phyloP scores from a whole-genome alignment of 2,113 vertebrate genomes.

The Elephantulus edwardii region DNA sequence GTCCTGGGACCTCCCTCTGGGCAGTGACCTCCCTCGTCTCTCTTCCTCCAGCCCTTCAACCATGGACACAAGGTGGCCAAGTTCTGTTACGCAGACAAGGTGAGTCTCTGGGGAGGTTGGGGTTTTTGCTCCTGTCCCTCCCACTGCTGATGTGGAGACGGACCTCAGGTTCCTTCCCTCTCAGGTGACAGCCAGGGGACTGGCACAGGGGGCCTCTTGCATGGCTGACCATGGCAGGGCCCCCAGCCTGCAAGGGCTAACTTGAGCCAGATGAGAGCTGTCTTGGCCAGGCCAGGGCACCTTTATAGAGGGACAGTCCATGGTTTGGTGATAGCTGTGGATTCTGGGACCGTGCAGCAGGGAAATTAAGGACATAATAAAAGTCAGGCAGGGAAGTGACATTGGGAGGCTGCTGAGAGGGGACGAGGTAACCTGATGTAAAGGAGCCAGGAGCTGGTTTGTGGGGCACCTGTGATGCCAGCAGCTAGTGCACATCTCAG shows the following conservation, averaged over 20 bases:
- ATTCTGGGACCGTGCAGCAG: background rate
- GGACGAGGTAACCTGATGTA: rapidly evolving
- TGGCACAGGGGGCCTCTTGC: background rate
- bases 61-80: conserved; percentile 94
- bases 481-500: too few relatives aligned
- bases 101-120: conserved; percentile 72
- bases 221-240: background rate
- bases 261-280: background rate
- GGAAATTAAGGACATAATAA: background rate
- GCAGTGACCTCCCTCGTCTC: background rate
- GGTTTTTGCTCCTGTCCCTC: background rate
- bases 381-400: background rate
- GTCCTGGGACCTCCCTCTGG: rapidly evolving
- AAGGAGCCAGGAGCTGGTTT: rapidly evolving
- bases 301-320: rapidly evolving
- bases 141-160: rapidly evolving
- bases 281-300: background rate
- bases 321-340: background rate
- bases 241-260: background rate
- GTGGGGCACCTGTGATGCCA: rapidly evolving
- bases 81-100: conserved; percentile 97
- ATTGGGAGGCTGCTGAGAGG: background rate
- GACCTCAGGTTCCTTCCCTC: rapidly evolving
- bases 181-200: rapidly evolving
- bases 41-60: conserved; percentile 90